phyloP scores from a whole-genome alignment of 2,888 invertebrate species.

The Seira ritae region DNA sequence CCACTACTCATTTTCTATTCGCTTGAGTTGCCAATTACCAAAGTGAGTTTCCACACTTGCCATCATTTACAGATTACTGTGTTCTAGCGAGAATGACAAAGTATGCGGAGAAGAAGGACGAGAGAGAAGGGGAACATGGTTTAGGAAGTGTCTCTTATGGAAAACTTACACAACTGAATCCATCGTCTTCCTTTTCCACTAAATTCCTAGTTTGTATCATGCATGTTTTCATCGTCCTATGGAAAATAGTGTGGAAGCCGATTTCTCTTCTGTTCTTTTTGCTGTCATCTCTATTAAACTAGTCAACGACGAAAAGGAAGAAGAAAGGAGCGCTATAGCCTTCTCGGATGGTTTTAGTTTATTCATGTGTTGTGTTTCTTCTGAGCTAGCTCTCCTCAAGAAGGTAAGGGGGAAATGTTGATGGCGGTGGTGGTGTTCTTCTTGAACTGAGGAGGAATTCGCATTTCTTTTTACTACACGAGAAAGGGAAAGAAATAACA shows the following conservation, averaged over 20 bases:
- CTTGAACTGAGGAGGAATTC: no score
- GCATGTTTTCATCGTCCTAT: neutral
- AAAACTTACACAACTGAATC: slow-evolving; percentile 5
- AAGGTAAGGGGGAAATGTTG: neutral
- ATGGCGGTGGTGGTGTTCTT: no score
- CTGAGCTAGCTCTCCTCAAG: neutral
- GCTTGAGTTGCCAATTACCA: slow-evolving; percentile 65
- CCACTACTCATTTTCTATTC: slow-evolving; percentile 64
- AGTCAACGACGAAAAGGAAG: slow-evolving; percentile 11
- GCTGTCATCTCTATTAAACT: slow-evolving; percentile 33
- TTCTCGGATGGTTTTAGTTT: neutral
- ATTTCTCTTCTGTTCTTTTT: slow-evolving; percentile 56
- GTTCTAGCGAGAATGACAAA: slow-evolving; percentile 34
- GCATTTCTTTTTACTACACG: neutral
- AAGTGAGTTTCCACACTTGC: slow-evolving; percentile 64
- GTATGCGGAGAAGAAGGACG: slow-evolving; percentile 17
- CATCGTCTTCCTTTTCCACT: neutral
- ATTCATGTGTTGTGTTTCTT: slow-evolving; percentile 16
- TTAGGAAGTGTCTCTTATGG: slow-evolving; percentile 15
- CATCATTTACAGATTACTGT: slow-evolving; percentile 64
- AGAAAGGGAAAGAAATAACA: slow-evolving; percentile 45
- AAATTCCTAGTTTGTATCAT: slow-evolving; percentile 1
- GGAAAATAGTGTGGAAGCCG: slow-evolving; percentile 37
- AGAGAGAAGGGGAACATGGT: slow-evolving; percentile 25
- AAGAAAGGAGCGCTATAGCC: neutral